Evolutionary conservation across 2,797 vertebrate species (phyloP).

Genomic region (Triplophysa bombifrons): DNA sequence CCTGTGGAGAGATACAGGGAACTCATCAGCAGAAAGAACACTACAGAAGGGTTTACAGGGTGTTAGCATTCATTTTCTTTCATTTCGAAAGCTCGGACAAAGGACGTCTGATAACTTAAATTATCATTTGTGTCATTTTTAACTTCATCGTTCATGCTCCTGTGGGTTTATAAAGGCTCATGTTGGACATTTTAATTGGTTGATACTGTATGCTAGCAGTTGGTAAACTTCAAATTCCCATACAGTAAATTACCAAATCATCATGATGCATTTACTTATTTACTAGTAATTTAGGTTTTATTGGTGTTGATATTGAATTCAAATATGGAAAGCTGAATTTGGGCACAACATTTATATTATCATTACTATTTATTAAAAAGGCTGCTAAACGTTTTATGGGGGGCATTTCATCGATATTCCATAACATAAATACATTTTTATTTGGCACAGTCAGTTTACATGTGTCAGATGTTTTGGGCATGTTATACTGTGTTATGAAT

Average conservation of each 20-base stretch:
- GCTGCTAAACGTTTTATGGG: conserved; percentile 23
- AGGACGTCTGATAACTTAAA: conserved; percentile 22
- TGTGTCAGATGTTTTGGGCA: neutral
- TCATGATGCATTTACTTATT: neutral
- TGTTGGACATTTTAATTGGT: neutral
- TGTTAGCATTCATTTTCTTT: conserved; percentile 36
- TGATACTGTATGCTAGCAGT: too few species aligned
- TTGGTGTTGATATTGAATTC: neutral
- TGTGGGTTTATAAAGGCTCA: neutral
- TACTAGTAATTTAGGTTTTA: neutral
- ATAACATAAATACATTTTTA: neutral
- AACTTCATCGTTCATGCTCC: neutral
- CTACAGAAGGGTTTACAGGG: conserved; percentile 32
- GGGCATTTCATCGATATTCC: conserved; percentile 31
- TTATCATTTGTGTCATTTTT: neutral
- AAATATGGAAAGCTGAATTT: neutral
- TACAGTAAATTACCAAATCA: neutral
- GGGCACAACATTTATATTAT: conserved; percentile 28
- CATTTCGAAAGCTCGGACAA: neutral
- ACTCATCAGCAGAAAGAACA: conserved; percentile 11
- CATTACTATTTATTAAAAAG: conserved; percentile 27
- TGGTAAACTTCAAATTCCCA: too few species aligned
- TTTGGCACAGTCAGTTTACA: conserved; percentile 16
- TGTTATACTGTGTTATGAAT: neutral
- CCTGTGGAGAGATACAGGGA: conserved; percentile 10